These are phyloP conservation scores for Nomada flava DNA, from an alignment of 2,888 invertebrate genomes.

Conservation along the genomic window DNA sequence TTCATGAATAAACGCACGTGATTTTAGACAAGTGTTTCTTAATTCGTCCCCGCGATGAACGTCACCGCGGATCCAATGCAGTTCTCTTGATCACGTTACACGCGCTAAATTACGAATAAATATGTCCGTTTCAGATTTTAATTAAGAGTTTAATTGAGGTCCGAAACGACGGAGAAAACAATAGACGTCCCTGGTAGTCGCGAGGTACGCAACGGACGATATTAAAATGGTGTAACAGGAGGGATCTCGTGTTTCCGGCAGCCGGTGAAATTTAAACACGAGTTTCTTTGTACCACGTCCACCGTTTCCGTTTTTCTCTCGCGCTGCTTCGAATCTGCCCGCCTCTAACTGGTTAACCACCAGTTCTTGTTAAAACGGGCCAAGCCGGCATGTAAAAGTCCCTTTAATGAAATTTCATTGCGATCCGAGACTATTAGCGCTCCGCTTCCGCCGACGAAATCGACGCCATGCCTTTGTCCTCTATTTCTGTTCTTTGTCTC, in stretches of 20 bases:
- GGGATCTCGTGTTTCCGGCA: slow-evolving; percentile 26
- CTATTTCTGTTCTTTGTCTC: background rate
- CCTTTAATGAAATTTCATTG: slow-evolving; percentile 52
- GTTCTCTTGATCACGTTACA: too few relatives aligned
- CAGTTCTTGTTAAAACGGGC: slow-evolving; percentile 36
- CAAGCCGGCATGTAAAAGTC: background rate
- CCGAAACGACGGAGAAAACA: background rate
- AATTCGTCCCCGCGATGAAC: too few relatives aligned
- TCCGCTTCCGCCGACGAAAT: slow-evolving; percentile 1
- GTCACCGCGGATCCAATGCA: too few relatives aligned
- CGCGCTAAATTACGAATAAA: too few relatives aligned
- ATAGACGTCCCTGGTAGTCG: slow-evolving; percentile 24
- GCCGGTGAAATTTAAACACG: slow-evolving; percentile 52
- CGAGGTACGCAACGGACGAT: background rate
- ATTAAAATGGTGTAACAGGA: slow-evolving; percentile 27
- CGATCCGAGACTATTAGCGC: background rate
- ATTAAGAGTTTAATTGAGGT: background rate
- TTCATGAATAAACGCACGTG: background rate
- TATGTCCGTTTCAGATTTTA: too few relatives aligned
- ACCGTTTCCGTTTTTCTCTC: background rate
- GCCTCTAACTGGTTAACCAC: slow-evolving; percentile 30
- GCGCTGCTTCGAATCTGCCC: slow-evolving; percentile 18
- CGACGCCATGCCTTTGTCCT: slow-evolving; percentile 3
- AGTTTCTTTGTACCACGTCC: slow-evolving; percentile 26
- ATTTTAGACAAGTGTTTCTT: background rate